A percentile compares a stretch with the other conserved stretches of the same genome.
Conservation (phyloP, 2,888 invertebrate genomes). For the Elysia crispata region DNA sequence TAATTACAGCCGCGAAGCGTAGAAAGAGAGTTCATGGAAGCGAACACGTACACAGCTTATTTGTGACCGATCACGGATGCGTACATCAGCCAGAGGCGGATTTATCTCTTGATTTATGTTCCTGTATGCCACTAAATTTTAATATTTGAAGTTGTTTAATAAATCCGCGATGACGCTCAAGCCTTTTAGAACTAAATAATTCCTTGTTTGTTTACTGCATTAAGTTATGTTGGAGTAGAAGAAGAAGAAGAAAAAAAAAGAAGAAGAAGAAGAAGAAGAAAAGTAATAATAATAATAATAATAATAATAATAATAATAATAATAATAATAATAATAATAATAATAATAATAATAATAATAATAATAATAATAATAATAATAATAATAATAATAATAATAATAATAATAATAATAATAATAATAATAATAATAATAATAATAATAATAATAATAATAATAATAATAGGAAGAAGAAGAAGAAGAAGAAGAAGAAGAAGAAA, state of each 20-base stretch:
- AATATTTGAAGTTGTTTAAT: too few species aligned
- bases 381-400: not conserved
- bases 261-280: not conserved
- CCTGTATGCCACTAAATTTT: too few species aligned
- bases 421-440: not conserved
- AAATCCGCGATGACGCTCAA: too few species aligned
- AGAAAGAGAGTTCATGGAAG: too few species aligned
- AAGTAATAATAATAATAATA: not conserved
- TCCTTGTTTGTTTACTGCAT: too few species aligned
- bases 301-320: not conserved
- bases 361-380: not conserved
- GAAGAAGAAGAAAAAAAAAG: not conserved
- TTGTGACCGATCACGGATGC: too few species aligned
- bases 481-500: not conserved
- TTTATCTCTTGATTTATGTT: too few species aligned
- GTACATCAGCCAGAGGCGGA: too few species aligned
- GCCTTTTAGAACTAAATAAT: too few species aligned
- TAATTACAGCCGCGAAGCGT: too few species aligned
- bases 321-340: not conserved
- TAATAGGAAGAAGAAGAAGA: not conserved
- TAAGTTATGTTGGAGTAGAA: too few species aligned
- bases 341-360: slow-evolving; percentile 1
- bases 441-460: not conserved
- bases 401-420: not conserved
- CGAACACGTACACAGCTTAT: too few species aligned